Conservation (phyloP, 2,888 invertebrate species). For the Scrobipalpa atriplicella region DNA sequence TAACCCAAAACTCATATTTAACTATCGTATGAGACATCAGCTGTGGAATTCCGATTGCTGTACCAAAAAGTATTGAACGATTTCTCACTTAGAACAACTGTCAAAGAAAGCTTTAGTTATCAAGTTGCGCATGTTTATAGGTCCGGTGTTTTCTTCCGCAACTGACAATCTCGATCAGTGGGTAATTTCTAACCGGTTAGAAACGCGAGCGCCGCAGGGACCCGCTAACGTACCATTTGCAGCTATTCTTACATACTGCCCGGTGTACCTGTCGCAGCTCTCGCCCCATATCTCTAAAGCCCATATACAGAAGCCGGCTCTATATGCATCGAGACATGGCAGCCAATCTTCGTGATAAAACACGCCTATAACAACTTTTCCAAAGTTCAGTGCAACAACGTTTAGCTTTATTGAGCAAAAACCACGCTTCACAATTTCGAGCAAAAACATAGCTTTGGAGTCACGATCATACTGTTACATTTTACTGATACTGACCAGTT, state of each 20-base stretch:
- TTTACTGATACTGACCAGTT: neutral
- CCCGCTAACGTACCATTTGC: constrained; percentile 42
- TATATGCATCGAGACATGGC: constrained; percentile 26
- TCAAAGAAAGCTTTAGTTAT: constrained; percentile 66
- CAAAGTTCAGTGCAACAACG: constrained; percentile 13
- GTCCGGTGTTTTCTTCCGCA: constrained; percentile 77
- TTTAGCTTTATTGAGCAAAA: neutral
- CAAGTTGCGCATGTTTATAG: constrained; percentile 62
- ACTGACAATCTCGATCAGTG: constrained; percentile 79
- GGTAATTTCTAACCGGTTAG: constrained; percentile 83
- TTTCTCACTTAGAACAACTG: constrained; percentile 39
- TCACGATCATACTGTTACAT: neutral
- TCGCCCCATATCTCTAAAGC: constrained; percentile 61
- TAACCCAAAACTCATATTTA: neutral
- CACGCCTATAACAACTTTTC: constrained; percentile 28
- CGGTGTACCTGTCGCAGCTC: constrained; percentile 51
- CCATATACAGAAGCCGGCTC: constrained; percentile 38
- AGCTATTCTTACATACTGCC: constrained; percentile 56
- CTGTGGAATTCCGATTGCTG: constrained; percentile 8
- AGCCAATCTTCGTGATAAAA: constrained; percentile 31
- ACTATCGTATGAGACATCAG: neutral
- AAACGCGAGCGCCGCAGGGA: constrained; percentile 57
- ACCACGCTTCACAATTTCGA: neutral
- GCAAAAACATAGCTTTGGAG: neutral
- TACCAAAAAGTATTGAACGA: constrained; percentile 28